A percentile compares a stretch with the other conserved stretches of the same genome.
phyloP scores from a whole-genome alignment of 2,888 invertebrate species.

The Margaritifera margaritifera region DNA sequence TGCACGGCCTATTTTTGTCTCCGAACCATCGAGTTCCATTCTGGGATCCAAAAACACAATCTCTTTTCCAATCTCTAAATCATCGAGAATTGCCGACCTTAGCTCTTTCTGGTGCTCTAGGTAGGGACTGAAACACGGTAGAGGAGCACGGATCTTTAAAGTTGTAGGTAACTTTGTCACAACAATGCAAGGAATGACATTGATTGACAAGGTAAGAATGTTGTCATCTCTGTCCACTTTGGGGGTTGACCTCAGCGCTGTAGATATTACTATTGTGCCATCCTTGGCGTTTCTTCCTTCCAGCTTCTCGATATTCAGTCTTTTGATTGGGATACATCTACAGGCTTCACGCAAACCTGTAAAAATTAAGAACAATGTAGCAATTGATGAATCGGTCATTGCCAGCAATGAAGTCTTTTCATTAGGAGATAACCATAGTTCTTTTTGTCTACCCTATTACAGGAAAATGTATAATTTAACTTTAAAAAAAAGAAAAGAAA shows the following conservation, averaged over 20 bases:
- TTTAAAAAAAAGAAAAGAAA: too few species aligned
- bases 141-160: slow-evolving; percentile 34
- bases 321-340: slow-evolving; percentile 6
- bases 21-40: slow-evolving; percentile 18
- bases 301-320: too few species aligned
- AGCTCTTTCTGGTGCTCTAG: slow-evolving; percentile 37
- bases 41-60: slow-evolving; percentile 39
- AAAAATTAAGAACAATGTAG: too few species aligned
- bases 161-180: slow-evolving; percentile 38
- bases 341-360: neutral
- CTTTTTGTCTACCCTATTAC: too few species aligned
- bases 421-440: too few species aligned
- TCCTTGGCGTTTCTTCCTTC: too few species aligned
- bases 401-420: too few species aligned
- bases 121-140: slow-evolving; percentile 42
- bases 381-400: too few species aligned
- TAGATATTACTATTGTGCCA: too few species aligned
- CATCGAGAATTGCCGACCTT: slow-evolving; percentile 23
- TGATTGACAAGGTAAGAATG: slow-evolving; percentile 27
- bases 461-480: too few species aligned
- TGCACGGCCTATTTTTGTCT: slow-evolving; percentile 1
- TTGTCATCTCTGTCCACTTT: neutral
- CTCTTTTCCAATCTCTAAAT: slow-evolving; percentile 37
- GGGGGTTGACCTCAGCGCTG: too few species aligned
- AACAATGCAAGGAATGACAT: slow-evolving; percentile 39